These are phyloP conservation scores for Edolisoma coerulescens DNA, from an alignment of 2,113 vertebrate species.

Conservation along the genomic window DNA sequence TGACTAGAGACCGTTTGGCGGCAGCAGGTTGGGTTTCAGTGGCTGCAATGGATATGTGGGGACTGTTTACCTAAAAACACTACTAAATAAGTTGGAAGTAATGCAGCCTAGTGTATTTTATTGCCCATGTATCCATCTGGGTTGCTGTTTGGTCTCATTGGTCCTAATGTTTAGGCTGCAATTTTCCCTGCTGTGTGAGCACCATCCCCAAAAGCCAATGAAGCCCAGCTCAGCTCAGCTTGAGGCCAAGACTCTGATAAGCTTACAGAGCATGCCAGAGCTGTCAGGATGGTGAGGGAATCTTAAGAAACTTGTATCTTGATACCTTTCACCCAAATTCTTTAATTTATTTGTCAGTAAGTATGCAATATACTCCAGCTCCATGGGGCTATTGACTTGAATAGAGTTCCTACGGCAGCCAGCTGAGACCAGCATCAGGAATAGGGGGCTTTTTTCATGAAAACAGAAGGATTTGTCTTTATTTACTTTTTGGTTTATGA, in stretches of 20 bases:
- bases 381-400: neutral
- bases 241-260: neutral
- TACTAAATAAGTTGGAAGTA: neutral
- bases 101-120: neutral
- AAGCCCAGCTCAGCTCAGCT: neutral
- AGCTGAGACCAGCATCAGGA: fast-evolving
- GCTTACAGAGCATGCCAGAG: neutral
- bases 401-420: neutral
- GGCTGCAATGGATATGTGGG: neutral
- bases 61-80: neutral
- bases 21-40: neutral
- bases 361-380: neutral
- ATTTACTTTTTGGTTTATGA: neutral
- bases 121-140: neutral
- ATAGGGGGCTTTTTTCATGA: neutral
- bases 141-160: neutral
- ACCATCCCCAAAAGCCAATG: neutral
- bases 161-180: neutral
- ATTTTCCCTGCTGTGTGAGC: neutral
- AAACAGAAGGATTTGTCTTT: neutral
- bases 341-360: slow-evolving; percentile 3
- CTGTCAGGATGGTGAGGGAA: neutral
- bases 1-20: neutral
- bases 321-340: neutral
- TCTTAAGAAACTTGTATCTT: neutral